A percentile compares a stretch with the other conserved stretches of the same genome.
Conservation (phyloP, 1,140 invertebrate genomes). For the silkworm (Bombyx mori) region ASM3026992v2 NC_085130.1:13401001-13401500, state of each 20-base stretch:
- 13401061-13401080: slow-evolving; percentile 2
- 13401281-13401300: slow-evolving; percentile 12
- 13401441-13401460: not conserved
- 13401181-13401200: slow-evolving; percentile 13
- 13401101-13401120: slow-evolving; percentile 11
- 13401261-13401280: slow-evolving; percentile 14
- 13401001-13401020: slow-evolving; percentile 3
- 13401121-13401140: slow-evolving; percentile 7
- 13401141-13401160: slow-evolving; percentile 2
- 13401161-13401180: slow-evolving; percentile 10
- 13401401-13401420: slow-evolving; percentile 14
- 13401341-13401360: slow-evolving; percentile 11
- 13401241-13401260: slow-evolving; percentile 1
- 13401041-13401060: not conserved
- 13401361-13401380: slow-evolving; percentile 5
- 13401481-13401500: not conserved
- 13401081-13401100: slow-evolving; percentile 3
- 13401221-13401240: slow-evolving; percentile 2
- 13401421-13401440: slow-evolving; percentile 8
- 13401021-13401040: slow-evolving; percentile 4
- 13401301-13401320: slow-evolving; percentile 1
- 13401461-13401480: slow-evolving; percentile 1
- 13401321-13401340: slow-evolving; percentile 12
- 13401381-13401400: slow-evolving; percentile 13
- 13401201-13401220: slow-evolving; percentile 14